A percentile compares a stretch with the other conserved stretches of the same genome.
Evolutionary conservation across 2,797 vertebrate genomes (phyloP).

Genomic region (Lepus oiostolus): DNA sequence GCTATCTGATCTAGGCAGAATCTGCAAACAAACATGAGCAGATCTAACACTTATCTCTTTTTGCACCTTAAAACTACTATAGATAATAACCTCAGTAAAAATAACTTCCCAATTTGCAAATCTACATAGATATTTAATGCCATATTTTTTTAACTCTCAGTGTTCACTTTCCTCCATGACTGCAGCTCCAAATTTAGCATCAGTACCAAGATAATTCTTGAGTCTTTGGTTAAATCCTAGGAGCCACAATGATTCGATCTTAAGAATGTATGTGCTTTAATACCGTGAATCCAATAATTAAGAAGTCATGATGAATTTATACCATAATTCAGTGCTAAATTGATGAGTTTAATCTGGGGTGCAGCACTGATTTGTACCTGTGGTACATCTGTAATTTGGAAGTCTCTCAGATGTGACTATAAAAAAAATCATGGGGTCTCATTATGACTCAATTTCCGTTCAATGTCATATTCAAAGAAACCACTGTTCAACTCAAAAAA

Average conservation of each 20-base stretch:
- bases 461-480: not conserved
- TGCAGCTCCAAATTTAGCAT: constrained; percentile 3
- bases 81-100: constrained; percentile 39
- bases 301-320: not conserved
- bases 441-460: not conserved
- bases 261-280: not conserved
- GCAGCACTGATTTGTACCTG: not conserved
- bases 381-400: not conserved
- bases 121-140: constrained; percentile 24
- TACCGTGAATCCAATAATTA: not conserved
- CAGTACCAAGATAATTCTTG: not conserved
- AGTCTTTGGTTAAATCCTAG: constrained; percentile 13
- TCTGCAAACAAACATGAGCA: not conserved
- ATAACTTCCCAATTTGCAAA: constrained; percentile 31
- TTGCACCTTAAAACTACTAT: not conserved
- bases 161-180: not conserved
- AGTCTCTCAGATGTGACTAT: not conserved
- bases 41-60: not conserved
- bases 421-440: not conserved
- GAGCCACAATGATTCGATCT: not conserved
- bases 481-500: not conserved
- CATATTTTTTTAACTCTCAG: not conserved
- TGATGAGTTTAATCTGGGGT: not conserved
- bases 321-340: not conserved
- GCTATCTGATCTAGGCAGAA: not conserved